These are phyloP conservation scores for Syngnathus acus DNA, from an alignment of 2,797 vertebrate genomes.

Conservation along the genomic window DNA sequence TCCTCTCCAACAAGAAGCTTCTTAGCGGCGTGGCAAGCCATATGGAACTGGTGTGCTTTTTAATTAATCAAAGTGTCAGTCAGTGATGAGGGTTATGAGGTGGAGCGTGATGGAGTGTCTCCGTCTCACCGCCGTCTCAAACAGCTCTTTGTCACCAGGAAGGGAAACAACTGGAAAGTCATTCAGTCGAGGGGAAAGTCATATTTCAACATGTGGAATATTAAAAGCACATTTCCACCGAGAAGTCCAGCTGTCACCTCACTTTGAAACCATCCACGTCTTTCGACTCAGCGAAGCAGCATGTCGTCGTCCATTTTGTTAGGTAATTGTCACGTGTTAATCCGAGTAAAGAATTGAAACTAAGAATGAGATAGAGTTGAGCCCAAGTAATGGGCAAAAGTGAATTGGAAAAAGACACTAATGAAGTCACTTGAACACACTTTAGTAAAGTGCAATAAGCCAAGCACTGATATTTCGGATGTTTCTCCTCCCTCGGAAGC, in stretches of 20 bases:
- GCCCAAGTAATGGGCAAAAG: neutral
- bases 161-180: neutral
- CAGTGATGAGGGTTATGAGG: constrained; percentile 2
- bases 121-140: neutral
- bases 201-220: neutral
- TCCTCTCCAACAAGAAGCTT: neutral
- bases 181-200: neutral
- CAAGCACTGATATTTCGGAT: constrained; percentile 6
- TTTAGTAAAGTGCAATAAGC: constrained; percentile 1
- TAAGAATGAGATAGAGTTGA: neutral
- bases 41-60: constrained; percentile 8
- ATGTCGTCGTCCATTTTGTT: neutral
- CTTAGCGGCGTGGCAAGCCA: constrained; percentile 1
- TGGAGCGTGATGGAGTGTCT: constrained; percentile 3
- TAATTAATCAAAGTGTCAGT: constrained; percentile 8
- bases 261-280: neutral
- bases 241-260: neutral
- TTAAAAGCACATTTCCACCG: neutral
- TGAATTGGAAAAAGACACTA: neutral
- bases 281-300: neutral
- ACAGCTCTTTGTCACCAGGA: neutral
- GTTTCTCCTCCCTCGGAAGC: constrained; percentile 26
- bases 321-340: neutral
- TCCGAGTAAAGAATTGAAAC: neutral
- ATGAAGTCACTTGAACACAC: constrained; percentile 3